Percentiles rank a stretch among this genome's conserved stretches.
Conservation (phyloP, 2,797 vertebrate genomes). For the Leptoclinus maculatus region DNA sequence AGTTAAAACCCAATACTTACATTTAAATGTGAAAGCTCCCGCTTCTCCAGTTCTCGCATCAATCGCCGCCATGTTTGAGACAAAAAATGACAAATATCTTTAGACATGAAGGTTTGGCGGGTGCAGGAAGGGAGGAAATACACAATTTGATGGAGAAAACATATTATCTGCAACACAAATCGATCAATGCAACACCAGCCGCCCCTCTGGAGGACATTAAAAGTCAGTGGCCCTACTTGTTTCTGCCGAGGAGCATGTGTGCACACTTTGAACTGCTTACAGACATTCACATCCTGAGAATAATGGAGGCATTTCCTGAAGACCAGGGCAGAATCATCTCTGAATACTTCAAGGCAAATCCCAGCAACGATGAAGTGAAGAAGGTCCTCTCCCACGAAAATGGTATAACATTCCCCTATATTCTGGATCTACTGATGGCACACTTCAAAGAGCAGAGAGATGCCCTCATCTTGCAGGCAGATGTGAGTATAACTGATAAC, state of each 20-base stretch:
- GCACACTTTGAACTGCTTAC: conserved; percentile 3
- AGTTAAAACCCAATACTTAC: too few species aligned
- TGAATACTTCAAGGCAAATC: not conserved
- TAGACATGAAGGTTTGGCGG: not conserved
- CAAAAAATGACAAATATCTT: not conserved
- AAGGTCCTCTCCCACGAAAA: not conserved
- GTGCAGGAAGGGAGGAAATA: not conserved
- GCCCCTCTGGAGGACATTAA: not conserved
- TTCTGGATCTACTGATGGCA: not conserved
- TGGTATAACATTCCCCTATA: not conserved
- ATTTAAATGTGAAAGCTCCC: too few species aligned
- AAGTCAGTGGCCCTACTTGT: not conserved
- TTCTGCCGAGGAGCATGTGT: not conserved
- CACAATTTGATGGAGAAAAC: not conserved
- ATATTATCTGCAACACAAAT: not conserved
- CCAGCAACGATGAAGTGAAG: not conserved
- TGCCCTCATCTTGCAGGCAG: not conserved
- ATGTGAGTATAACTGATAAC: not conserved
- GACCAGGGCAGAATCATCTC: not conserved
- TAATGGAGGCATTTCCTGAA: not conserved
- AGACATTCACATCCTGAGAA: not conserved
- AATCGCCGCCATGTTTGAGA: too few species aligned
- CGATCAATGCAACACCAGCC: not conserved
- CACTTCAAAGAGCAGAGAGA: not conserved
- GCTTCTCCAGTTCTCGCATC: too few species aligned